Percentiles rank a stretch among this genome's conserved stretches.
Evolutionary conservation across 2,888 invertebrate species (phyloP).

Genomic region (Ophion ventricosus): DNA sequence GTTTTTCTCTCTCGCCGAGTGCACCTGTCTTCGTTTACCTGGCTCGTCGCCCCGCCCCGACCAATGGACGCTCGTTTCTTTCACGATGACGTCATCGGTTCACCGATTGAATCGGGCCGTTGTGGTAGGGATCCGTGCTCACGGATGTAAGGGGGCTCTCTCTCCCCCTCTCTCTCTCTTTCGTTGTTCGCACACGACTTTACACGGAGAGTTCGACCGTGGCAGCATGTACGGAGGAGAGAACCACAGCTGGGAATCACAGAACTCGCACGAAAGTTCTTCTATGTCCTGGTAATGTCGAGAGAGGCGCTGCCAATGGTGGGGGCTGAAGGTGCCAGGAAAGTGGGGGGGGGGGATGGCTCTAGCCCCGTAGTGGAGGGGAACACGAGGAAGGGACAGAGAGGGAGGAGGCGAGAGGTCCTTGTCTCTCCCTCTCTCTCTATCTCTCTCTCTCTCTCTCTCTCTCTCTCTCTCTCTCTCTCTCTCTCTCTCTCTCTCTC

Average conservation of each 20-base stretch:
- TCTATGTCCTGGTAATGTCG: slow-evolving; percentile 36
- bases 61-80: slow-evolving; percentile 75
- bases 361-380: slow-evolving; percentile 38
- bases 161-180: slow-evolving; percentile 10
- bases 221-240: slow-evolving; percentile 44
- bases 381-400: slow-evolving; percentile 29
- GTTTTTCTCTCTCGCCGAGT: slow-evolving; percentile 51
- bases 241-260: slow-evolving; percentile 45
- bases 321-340: slow-evolving; percentile 34
- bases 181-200: slow-evolving; percentile 70
- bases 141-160: slow-evolving; percentile 83
- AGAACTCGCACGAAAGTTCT: slow-evolving; percentile 51
- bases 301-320: slow-evolving; percentile 36
- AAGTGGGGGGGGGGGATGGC: slow-evolving; percentile 52
- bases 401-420: slow-evolving; percentile 34
- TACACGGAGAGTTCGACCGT: slow-evolving; percentile 69
- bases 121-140: slow-evolving; percentile 77
- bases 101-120: slow-evolving; percentile 70
- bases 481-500: slow-evolving; percentile 24
- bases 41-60: slow-evolving; percentile 79
- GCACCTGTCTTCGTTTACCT: slow-evolving; percentile 80
- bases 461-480: not conserved
- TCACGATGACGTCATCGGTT: slow-evolving; percentile 79
- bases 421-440: slow-evolving; percentile 8
- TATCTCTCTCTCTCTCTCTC: slow-evolving; percentile 18